A percentile compares a stretch with the other conserved stretches of the same genome.
Conservation (phyloP, 2,113 vertebrate species). For the Pagrus major region DNA sequence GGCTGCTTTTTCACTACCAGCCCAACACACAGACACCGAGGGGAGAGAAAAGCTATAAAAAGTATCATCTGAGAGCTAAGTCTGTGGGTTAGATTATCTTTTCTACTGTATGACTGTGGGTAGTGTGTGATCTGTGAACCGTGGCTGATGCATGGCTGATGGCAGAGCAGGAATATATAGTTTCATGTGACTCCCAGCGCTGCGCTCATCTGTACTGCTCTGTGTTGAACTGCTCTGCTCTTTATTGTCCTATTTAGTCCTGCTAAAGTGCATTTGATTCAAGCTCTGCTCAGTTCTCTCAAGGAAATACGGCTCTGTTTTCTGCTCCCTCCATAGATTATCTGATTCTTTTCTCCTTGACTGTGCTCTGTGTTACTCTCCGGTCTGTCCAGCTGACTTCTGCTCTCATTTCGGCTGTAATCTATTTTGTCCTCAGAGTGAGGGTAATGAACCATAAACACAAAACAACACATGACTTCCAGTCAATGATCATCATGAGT, state of each 20-base stretch:
- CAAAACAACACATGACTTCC: conserved; percentile 65
- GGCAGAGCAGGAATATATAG: conserved; percentile 31
- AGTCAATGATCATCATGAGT: conserved; percentile 44
- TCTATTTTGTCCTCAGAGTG: conserved; percentile 52
- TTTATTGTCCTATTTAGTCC: conserved; percentile 38
- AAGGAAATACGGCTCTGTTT: conserved; percentile 28
- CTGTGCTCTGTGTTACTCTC: conserved; percentile 11
- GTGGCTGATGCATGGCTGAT: conserved; percentile 49
- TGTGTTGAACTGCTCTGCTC: conserved; percentile 19
- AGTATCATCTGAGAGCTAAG: conserved; percentile 32
- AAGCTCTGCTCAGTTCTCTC: conserved; percentile 11
- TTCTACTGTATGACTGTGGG: conserved; percentile 31
- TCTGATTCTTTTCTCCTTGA: conserved; percentile 11
- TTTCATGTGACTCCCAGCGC: conserved; percentile 41
- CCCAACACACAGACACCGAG: background rate
- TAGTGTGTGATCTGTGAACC: conserved; percentile 50
- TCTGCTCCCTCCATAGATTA: conserved; percentile 3
- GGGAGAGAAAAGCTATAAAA: conserved; percentile 25
- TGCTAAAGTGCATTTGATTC: conserved; percentile 30
- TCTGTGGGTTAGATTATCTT: conserved; percentile 59
- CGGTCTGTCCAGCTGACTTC: conserved; percentile 32
- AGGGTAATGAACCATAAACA: conserved; percentile 61
- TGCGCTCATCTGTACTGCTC: conserved; percentile 24
- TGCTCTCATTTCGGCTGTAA: conserved; percentile 48
- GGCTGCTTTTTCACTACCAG: background rate